Evolutionary conservation across 2,888 invertebrate species (phyloP).

Genomic region (Lycophotia porphyrea): DNA sequence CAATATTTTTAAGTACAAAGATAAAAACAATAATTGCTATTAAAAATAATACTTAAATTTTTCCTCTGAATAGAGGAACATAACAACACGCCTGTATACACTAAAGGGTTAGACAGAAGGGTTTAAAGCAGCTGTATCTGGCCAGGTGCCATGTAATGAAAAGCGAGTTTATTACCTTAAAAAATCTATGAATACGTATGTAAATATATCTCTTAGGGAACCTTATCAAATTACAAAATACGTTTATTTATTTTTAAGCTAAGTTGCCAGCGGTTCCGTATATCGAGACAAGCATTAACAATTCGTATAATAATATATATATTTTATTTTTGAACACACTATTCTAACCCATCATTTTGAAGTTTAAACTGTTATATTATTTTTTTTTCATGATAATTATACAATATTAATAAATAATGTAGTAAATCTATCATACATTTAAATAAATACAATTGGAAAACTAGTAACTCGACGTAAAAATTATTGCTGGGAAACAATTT

Average conservation of each 20-base stretch:
- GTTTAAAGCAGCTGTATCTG: too few relatives aligned
- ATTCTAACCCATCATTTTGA: slow-evolving; percentile 49
- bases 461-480: not conserved
- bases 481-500: too few relatives aligned
- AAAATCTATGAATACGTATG: slow-evolving; percentile 32
- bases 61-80: not conserved
- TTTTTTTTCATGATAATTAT: slow-evolving; percentile 1
- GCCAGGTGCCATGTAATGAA: not conserved
- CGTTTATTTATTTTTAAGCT: slow-evolving; percentile 64
- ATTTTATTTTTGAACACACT: slow-evolving; percentile 66
- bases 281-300: slow-evolving; percentile 63
- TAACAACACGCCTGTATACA: not conserved
- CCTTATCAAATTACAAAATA: slow-evolving; percentile 49
- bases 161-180: not conserved
- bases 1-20: not conserved
- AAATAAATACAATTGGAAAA: not conserved
- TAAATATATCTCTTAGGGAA: not conserved
- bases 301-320: slow-evolving; percentile 62
- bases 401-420: not conserved
- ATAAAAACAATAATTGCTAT: slow-evolving; percentile 16
- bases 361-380: slow-evolving; percentile 31
- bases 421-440: not conserved
- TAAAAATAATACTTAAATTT: not conserved
- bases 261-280: slow-evolving; percentile 53
- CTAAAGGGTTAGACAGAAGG: not conserved